Evolutionary conservation across 2,888 invertebrate genomes (phyloP).

Genomic region (Polydrusus tereticollis): DNA sequence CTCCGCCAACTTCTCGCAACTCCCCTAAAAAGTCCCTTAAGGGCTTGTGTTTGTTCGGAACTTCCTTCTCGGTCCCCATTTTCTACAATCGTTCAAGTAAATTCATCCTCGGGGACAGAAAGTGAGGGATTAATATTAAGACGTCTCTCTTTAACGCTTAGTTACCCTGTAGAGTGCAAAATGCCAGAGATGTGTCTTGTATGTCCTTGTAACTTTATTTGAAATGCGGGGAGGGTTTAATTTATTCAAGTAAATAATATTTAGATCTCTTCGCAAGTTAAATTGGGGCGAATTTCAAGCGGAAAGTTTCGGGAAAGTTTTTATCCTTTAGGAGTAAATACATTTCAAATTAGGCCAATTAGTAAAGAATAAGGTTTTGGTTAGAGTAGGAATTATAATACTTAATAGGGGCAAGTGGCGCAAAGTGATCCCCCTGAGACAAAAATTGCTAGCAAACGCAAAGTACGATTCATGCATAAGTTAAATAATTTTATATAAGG

Average conservation of each 20-base stretch:
- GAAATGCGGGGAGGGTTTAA: background rate
- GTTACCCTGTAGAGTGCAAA: slow-evolving; percentile 21
- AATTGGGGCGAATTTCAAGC: background rate
- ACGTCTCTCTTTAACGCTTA: slow-evolving; percentile 45
- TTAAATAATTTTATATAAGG: too few relatives aligned
- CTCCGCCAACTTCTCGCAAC: slow-evolving; percentile 56
- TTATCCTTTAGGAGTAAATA: background rate
- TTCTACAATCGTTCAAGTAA: slow-evolving; percentile 52
- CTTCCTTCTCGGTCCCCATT: slow-evolving; percentile 26
- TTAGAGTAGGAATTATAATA: too few relatives aligned
- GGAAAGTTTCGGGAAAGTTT: background rate
- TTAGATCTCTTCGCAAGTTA: background rate
- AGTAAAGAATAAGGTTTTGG: too few relatives aligned
- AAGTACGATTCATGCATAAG: too few relatives aligned
- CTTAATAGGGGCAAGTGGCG: too few relatives aligned
- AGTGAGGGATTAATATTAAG: slow-evolving; percentile 52
- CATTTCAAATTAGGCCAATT: background rate
- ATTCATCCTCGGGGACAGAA: slow-evolving; percentile 48
- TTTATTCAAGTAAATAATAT: slow-evolving; percentile 16
- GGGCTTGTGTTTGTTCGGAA: slow-evolving; percentile 21
- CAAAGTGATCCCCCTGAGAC: too few relatives aligned
- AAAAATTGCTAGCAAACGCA: too few relatives aligned
- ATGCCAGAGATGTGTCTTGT: slow-evolving; percentile 26
- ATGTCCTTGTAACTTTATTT: slow-evolving; percentile 19
- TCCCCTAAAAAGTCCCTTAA: slow-evolving; percentile 8